phyloP scores from a whole-genome alignment of 2,113 vertebrate genomes.

The Lycaon pictus region DNA sequence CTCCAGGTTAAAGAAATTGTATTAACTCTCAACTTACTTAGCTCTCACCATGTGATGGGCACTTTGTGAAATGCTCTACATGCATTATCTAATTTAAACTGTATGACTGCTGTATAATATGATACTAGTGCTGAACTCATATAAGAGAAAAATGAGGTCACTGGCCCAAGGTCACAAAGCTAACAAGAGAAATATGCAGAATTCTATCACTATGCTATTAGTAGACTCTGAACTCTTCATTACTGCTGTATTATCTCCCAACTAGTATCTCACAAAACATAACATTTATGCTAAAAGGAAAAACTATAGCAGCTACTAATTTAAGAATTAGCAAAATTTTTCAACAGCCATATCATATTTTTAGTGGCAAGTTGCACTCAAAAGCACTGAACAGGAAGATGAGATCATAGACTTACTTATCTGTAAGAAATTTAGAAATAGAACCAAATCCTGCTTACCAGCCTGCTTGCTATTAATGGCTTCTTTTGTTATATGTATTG shows the following conservation, averaged over 20 bases:
- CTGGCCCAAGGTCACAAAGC: background rate
- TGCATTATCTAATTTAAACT: background rate
- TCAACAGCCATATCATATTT: background rate
- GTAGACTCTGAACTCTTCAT: background rate
- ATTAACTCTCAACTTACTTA: background rate
- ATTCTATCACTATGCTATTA: background rate
- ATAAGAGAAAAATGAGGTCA: background rate
- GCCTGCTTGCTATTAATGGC: background rate
- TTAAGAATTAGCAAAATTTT: background rate
- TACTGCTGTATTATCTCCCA: background rate
- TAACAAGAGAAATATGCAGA: background rate
- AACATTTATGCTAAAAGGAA: background rate
- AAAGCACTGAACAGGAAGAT: background rate
- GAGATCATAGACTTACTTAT: background rate
- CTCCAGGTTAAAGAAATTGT: background rate
- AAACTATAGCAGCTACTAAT: background rate
- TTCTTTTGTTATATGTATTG: background rate
- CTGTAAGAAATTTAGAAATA: constrained; percentile 14
- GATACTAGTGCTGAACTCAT: background rate
- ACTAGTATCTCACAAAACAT: background rate
- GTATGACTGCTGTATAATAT: background rate
- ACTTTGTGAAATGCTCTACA: background rate
- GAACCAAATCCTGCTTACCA: background rate
- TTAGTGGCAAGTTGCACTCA: background rate
- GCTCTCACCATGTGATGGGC: background rate